These are phyloP conservation scores for Ephestia elutella DNA, from an alignment of 1,140 invertebrate species.

Conservation along the genomic window DNA sequence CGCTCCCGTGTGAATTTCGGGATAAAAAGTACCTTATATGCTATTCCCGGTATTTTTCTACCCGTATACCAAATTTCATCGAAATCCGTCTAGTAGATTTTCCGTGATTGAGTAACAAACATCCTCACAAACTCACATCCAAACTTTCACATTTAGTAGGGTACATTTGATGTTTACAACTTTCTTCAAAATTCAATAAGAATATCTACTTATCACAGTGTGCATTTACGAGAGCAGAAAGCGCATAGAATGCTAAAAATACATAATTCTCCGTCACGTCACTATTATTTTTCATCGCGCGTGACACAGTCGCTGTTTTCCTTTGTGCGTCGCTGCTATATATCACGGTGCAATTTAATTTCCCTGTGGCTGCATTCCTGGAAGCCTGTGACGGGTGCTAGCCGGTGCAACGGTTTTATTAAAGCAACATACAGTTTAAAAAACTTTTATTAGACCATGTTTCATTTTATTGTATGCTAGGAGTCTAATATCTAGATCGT, in stretches of 20 bases:
- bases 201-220: too few species aligned
- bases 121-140: too few species aligned
- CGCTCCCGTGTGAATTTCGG: too few species aligned
- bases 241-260: background rate
- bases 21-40: too few species aligned
- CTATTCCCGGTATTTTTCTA: too few species aligned
- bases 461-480: background rate
- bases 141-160: too few species aligned
- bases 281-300: slow-evolving; percentile 2
- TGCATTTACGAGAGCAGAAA: background rate
- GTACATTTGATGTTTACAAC: too few species aligned
- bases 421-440: background rate
- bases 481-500: too few species aligned
- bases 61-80: too few species aligned
- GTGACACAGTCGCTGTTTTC: background rate
- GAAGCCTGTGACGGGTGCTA: background rate
- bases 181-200: too few species aligned
- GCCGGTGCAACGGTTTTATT: background rate
- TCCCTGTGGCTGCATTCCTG: slow-evolving; percentile 1
- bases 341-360: slow-evolving; percentile 1
- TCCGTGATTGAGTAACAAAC: too few species aligned
- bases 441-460: background rate
- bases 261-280: background rate
- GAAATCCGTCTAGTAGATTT: too few species aligned
- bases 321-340: background rate